Evolutionary conservation across 2,113 vertebrate genomes (phyloP).

Genomic region (Galemys pyrenaicus): DNA sequence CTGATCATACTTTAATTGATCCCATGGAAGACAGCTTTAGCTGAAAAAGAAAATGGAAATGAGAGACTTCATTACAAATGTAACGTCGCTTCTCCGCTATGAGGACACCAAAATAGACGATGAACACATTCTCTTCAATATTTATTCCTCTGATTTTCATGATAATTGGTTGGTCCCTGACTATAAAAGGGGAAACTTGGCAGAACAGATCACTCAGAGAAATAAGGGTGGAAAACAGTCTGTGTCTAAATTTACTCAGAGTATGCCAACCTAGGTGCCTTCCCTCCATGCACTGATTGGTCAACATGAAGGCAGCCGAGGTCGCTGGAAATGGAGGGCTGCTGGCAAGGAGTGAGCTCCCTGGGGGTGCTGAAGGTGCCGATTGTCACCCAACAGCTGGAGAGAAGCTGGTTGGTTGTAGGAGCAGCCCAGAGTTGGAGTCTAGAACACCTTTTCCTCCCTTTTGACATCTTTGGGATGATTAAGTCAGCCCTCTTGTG

Average conservation of each 20-base stretch:
- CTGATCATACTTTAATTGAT: constrained; percentile 43
- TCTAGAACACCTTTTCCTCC: not conserved
- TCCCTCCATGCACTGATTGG: not conserved
- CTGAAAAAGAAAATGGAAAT: constrained; percentile 57
- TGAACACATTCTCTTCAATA: constrained; percentile 77
- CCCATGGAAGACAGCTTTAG: constrained; percentile 14
- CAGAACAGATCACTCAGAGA: constrained; percentile 63
- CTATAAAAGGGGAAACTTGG: constrained; percentile 63
- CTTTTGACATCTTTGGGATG: not conserved
- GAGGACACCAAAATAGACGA: constrained; percentile 64
- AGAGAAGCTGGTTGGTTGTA: not conserved
- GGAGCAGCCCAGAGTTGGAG: not conserved
- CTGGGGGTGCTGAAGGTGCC: not conserved
- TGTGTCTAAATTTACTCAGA: constrained; percentile 13
- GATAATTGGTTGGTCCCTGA: constrained; percentile 67
- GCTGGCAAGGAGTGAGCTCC: too few relatives aligned
- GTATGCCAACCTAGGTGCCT: not conserved
- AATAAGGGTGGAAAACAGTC: not conserved
- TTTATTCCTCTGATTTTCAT: constrained; percentile 76
- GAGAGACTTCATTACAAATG: constrained; percentile 64
- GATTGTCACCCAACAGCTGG: not conserved
- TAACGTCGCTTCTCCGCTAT: constrained; percentile 48
- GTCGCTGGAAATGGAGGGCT: not conserved
- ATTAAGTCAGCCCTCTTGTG: not conserved
- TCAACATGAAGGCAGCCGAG: not conserved